Base-by-base conservation (phyloP, 2,113 vertebrate species). In the Forbesichthys papilliferus region DNA sequence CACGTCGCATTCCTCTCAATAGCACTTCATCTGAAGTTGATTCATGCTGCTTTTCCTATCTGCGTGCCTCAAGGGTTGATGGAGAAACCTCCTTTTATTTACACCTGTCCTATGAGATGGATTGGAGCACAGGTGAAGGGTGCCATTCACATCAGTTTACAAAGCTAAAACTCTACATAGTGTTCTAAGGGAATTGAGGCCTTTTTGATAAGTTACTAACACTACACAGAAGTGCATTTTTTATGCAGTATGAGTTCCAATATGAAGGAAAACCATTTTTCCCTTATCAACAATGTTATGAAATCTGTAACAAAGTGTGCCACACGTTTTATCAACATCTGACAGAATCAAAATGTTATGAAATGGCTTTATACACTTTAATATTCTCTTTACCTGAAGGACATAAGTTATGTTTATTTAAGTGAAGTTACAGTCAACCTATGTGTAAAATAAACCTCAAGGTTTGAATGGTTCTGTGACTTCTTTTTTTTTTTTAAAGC, bases 11-110 rank as follows among this genome's bases (percentile, higher is more conserved):
- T 61, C 61, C 27, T 36, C 56, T 42, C 52, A 51, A 46, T 11
- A 12, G 52, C 33, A 66, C 64, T 47, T 42, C 10, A 11, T 52
- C 13, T 52, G 52, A 53, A 53, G 6, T 53, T 3, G 36, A 20
- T 62, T 48, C 62, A 9, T 61, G 53, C 5, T 3, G 12, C 48
- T 69, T 61, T 73, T 42, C 56, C 55, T 9, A 60, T 66, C 46
- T 0, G 20, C 62, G 68, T 73, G 65, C 66, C 71, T 82, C 77
- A 9, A n/a, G 10, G 68, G 66, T 73, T 69, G 68, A 80, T 52
- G 61, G 71, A 80, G 54, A 73, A 67, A 54, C 69, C 36, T 42
- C 36, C 36, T 42, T 42, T 75, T 82, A 86, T 89, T 88, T 86
- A 84, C 86, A 86, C 47, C 48, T 18, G 51, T 79, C 64, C 65